Evolutionary conservation across 37 sponge, comb jelly and placozoan species (phyloP).

Genomic region (Haliclona indistincta): DNA sequence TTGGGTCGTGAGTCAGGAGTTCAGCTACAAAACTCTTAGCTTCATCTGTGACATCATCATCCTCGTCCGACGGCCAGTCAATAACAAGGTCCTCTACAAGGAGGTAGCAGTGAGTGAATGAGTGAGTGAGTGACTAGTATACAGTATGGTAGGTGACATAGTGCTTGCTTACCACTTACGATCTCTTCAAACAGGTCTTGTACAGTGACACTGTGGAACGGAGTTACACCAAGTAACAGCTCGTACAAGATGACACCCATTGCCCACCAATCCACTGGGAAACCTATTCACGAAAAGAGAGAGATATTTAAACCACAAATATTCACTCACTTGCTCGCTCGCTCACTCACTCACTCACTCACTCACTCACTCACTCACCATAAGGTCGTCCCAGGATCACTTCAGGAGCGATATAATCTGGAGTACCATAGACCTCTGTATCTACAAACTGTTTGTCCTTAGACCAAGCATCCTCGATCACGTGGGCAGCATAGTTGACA

Average conservation of each 20-base stretch:
- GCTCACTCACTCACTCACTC: too few species aligned
- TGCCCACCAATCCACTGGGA: slow-evolving; percentile 96
- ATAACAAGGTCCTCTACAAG: slow-evolving; percentile 73
- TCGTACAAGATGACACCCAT: slow-evolving; percentile 99
- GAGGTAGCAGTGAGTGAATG: neutral
- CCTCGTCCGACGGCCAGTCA: slow-evolving; percentile 79
- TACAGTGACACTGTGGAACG: slow-evolving; percentile 89
- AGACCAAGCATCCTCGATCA: slow-evolving; percentile 62
- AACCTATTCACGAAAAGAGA: slow-evolving; percentile 14
- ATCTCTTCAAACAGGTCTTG: slow-evolving; percentile 95
- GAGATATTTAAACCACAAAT: neutral
- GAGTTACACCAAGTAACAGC: slow-evolving; percentile 86
- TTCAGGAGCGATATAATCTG: slow-evolving; percentile 99
- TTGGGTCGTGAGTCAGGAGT: slow-evolving; percentile 74
- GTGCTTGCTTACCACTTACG: slow-evolving; percentile 65
- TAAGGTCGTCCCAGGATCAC: slow-evolving; percentile 93
- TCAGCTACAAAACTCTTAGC: slow-evolving; percentile 80
- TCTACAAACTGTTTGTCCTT: slow-evolving; percentile 78
- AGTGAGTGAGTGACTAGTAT: neutral
- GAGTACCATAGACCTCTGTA: slow-evolving; percentile 87
- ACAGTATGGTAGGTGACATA: neutral
- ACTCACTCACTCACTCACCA: slow-evolving; percentile 48
- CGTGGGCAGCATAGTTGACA: slow-evolving; percentile 73
- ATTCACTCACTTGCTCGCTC: neutral
- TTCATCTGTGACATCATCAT: slow-evolving; percentile 63